Conservation (phyloP, 2,797 vertebrate species). For the Hipposideros larvatus region DNA sequence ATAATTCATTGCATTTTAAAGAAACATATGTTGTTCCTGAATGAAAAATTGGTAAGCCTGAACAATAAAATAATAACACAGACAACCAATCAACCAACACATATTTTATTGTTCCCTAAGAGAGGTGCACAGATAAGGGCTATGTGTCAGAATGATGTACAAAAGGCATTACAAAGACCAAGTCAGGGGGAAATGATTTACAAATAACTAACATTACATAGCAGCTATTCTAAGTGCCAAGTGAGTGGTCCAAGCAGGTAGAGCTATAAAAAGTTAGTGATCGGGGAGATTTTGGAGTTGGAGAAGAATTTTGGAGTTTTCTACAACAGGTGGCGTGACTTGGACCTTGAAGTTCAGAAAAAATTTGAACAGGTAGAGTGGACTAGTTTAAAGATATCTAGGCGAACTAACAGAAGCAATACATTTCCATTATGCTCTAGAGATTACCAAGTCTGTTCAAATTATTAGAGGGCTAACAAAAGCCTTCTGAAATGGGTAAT, state of each 20-base stretch:
- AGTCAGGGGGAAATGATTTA: not conserved
- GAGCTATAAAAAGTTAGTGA: not conserved
- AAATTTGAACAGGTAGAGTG: not conserved
- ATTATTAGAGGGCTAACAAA: not conserved
- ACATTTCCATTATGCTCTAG: not conserved
- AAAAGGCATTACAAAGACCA: not conserved
- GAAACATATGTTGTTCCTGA: not conserved
- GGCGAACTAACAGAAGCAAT: not conserved
- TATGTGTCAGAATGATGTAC: not conserved
- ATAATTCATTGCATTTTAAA: slow-evolving; percentile 33
- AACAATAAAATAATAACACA: slow-evolving; percentile 34
- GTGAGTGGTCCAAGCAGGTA: not conserved
- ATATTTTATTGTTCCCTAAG: not conserved
- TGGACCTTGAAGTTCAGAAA: slow-evolving; percentile 40
- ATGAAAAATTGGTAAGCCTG: slow-evolving; percentile 18
- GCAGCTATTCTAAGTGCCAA: not conserved
- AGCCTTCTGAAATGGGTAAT: not conserved
- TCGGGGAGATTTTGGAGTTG: not conserved
- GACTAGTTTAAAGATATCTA: not conserved
- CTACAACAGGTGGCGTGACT: not conserved
- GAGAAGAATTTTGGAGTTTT: not conserved
- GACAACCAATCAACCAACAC: not conserved
- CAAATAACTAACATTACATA: not conserved
- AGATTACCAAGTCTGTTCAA: not conserved
- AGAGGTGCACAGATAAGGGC: not conserved